Evolutionary conservation across 2,888 invertebrate genomes (phyloP), one percentile per base, ranked within the genome.

Genomic region (Hartigia nigra): DNA sequence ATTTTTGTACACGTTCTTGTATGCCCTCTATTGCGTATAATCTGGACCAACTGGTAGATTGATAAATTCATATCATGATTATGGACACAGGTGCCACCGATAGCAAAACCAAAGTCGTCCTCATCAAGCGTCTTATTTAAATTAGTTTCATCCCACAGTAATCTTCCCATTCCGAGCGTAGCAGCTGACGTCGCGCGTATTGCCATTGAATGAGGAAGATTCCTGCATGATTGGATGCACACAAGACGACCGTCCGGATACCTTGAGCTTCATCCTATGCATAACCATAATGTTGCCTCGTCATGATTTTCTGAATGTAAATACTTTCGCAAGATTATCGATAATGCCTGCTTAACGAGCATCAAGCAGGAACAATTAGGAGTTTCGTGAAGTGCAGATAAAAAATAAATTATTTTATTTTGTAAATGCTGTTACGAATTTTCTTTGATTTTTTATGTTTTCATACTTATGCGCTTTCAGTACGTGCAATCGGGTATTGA

Each of bases 201-300:
- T 75, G 79, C 80, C 82, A 83, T 81, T 81, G 82, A 84, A 81
- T 79, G 82, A 82, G 81, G 80, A 84, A 84, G 82, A 86, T 84
- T 83, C 79, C 79, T 79, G 82, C 76, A 76, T 83, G 86, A 84
- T 86, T 85, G 84, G 83, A 84, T 82, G 81, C 79, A 76, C 31
- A 75, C 77, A 32, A 70, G 77, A 74, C 74, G 69, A n/a, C 23
- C 81, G 79, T 78, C 78, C 79, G 78, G 77, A 77, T 80, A 74
- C 75, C 79, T 76, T 74, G 79, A 74, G 78, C 79, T 55, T 72
- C 72, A 31, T 34, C 72, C 32, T 12, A 31, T 34, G 55, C 82
- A 79, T 82, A 82, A 82, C 81, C 78, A 83, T 84, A 82, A 86
- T 86, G 85, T 79, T 81, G 84, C 84, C 82, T 74, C 82, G 87